Base-by-base conservation (phyloP, 1,140 invertebrate species). In the Pemphigus obesinymphae region DNA sequence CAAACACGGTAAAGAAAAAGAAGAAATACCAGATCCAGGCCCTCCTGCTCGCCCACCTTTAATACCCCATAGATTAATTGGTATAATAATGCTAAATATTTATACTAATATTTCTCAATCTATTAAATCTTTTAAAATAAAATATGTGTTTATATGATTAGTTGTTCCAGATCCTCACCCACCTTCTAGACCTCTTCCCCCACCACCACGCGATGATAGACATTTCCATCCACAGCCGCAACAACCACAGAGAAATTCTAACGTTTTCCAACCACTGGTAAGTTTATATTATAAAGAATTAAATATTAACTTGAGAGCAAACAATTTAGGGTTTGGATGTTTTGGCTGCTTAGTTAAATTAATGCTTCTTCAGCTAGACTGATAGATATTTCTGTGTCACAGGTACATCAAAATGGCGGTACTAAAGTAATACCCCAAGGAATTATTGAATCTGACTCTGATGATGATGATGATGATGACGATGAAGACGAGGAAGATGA, bases 311-410 rank as follows among this genome's bases (percentile, higher is more conserved):
- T 82, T 7, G 29, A 48, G 43, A 3, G 40, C 37, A 37, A 31
- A 80, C 31, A 45, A 48, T 58, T 80, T 45, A 70, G 37, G 95
- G 97, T 88, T 91, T 97, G 89, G 96, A 97, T 88, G 92, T 93
- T 87, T 88, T 97, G 86, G 96, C 96, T 83, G 95, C 95, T 86
- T 96, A 97, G 88, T 90, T 97, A 85, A 96, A 95, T 89, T 95
- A 97, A 94, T 85, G 92, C 94, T 82, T 89, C 90, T 43, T 53
- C 82, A 63, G 53, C 82, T 26, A 81, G n/a, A 73, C 85, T 63
- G 73, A 82, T 43, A 83, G 81, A 63, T 58, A 50, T 84, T 73
- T 80, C 82, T 58, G 48, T 82, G n/a, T 73, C 45, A 75, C 83
- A 76, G 82, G 85, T 83, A 61, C 68, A 58, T 40, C 82, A 83